Percentiles rank a stretch among this genome's conserved stretches.
These are phyloP conservation scores for Diachrysia chrysitis DNA, from an alignment of 2,888 invertebrate genomes.

Conservation along the genomic window DNA sequence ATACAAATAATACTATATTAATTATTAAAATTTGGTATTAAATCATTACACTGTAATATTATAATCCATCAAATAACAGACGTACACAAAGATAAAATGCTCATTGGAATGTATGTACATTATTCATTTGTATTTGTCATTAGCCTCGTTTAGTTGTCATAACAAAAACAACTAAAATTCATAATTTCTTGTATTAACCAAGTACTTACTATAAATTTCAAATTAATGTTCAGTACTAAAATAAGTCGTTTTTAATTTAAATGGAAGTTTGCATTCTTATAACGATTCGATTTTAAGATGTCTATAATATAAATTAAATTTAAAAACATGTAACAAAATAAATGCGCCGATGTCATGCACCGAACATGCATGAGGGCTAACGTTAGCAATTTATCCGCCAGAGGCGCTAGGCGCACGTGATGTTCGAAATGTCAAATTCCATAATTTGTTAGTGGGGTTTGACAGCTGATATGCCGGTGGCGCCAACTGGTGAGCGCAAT, in stretches of 20 bases:
- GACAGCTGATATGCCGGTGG: too few species aligned
- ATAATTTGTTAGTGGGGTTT: too few species aligned
- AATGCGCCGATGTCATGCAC: not conserved
- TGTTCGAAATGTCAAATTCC: too few species aligned
- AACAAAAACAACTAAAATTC: slow-evolving; percentile 1
- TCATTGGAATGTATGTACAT: slow-evolving; percentile 55
- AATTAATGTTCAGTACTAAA: not conserved
- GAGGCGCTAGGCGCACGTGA: too few species aligned
- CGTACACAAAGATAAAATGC: slow-evolving; percentile 32
- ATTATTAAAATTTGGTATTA: slow-evolving; percentile 28
- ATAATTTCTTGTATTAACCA: not conserved
- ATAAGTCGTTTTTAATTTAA: not conserved
- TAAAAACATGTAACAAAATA: not conserved
- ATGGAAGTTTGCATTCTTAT: not conserved
- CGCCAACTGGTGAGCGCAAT: too few species aligned
- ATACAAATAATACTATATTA: slow-evolving; percentile 27
- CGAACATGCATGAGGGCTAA: too few species aligned
- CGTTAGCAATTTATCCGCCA: too few species aligned
- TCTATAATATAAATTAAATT: not conserved
- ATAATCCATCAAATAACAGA: slow-evolving; percentile 23
- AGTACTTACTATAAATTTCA: slow-evolving; percentile 1
- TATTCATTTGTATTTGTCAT: slow-evolving; percentile 47
- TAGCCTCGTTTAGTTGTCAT: slow-evolving; percentile 45
- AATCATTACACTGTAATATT: slow-evolving; percentile 29
- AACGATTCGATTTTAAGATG: not conserved